Evolutionary conservation across 2,797 vertebrate genomes (phyloP).

Genomic region (Sebastes matsubarae): DNA sequence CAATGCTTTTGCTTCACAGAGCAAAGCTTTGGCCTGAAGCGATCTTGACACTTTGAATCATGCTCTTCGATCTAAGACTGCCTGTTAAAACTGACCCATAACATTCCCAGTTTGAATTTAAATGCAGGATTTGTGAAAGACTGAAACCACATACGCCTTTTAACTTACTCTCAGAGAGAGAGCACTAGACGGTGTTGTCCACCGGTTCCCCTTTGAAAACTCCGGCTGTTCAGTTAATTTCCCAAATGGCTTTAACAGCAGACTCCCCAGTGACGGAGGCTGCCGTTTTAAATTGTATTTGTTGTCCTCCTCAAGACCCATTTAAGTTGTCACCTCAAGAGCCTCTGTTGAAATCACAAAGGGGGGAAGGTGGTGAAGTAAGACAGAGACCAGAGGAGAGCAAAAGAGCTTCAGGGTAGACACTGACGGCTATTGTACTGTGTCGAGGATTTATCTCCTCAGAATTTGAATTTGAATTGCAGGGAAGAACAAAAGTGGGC

Average conservation of each 20-base stretch:
- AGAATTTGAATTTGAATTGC: conserved; percentile 10
- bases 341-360: conserved; percentile 43
- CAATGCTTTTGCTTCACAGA: conserved; percentile 22
- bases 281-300: conserved; percentile 55
- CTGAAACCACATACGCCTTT: neutral
- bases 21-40: conserved; percentile 22
- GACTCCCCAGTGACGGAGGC: conserved; percentile 37
- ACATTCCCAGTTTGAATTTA: conserved; percentile 17
- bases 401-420: conserved; percentile 14
- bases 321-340: conserved; percentile 56
- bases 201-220: conserved; percentile 25
- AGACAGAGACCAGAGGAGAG: conserved; percentile 22
- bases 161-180: neutral
- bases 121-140: conserved; percentile 14
- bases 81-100: conserved; percentile 6
- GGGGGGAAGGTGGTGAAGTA: conserved; percentile 19
- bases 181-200: conserved; percentile 6
- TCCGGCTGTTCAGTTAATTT: conserved; percentile 55
- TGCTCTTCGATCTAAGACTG: conserved; percentile 7
- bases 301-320: conserved; percentile 53
- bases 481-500: conserved; percentile 2
- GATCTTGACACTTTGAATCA: conserved; percentile 12
- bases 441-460: conserved; percentile 4
- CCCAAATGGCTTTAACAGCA: conserved; percentile 53
- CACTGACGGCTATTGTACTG: neutral